Percentiles rank a stretch among this genome's conserved stretches.
Evolutionary conservation across 1,140 invertebrate species (phyloP).

Genomic region (Caerostris extrusa): DNA sequence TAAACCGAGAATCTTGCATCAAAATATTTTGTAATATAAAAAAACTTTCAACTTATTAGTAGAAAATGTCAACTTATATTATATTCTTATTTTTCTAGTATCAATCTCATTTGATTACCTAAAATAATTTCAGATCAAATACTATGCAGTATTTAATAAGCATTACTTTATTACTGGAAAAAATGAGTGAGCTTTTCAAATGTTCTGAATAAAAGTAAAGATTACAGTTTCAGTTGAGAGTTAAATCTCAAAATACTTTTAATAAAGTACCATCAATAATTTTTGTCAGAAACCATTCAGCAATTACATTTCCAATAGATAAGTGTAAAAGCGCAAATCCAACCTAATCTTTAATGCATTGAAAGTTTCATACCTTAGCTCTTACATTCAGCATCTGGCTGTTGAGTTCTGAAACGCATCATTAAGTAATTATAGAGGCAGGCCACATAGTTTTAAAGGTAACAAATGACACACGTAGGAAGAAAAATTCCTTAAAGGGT

Average conservation of each 20-base stretch:
- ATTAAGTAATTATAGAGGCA: conserved; percentile 4
- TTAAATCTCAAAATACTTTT: neutral
- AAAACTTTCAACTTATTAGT: too few relatives aligned
- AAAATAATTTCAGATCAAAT: too few relatives aligned
- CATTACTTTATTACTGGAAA: too few relatives aligned
- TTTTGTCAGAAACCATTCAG: neutral
- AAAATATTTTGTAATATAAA: too few relatives aligned
- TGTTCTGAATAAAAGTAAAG: too few relatives aligned
- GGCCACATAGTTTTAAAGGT: neutral
- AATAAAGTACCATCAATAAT: neutral
- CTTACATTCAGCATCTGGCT: neutral
- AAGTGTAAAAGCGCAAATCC: neutral
- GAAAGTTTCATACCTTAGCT: neutral
- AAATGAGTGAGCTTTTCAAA: too few relatives aligned
- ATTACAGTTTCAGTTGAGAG: too few relatives aligned
- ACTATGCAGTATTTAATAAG: too few relatives aligned
- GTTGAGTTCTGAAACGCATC: conserved; percentile 12
- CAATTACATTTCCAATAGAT: neutral
- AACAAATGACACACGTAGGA: conserved; percentile 35
- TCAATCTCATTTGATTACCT: too few relatives aligned
- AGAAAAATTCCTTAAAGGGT: conserved; percentile 28
- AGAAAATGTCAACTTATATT: too few relatives aligned
- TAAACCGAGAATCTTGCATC: too few relatives aligned
- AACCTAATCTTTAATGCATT: conserved; percentile 34
- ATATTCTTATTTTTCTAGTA: too few relatives aligned